A percentile compares a stretch with the other conserved stretches of the same genome.
phyloP scores from a whole-genome alignment of 2,888 invertebrate genomes.

The Perithous albicinctus region DNA sequence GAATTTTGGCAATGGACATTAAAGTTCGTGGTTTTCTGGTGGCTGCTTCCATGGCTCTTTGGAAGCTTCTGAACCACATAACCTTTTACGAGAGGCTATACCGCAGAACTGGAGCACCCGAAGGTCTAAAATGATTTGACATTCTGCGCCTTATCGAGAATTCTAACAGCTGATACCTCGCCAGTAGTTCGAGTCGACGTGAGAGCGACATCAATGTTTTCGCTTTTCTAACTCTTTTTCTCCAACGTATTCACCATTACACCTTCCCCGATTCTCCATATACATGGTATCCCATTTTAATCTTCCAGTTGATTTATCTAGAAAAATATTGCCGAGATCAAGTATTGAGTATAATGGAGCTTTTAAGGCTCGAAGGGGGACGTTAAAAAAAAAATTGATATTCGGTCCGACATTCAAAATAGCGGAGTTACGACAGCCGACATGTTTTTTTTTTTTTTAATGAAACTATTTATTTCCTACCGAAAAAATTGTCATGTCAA shows the following conservation, averaged over 20 bases:
- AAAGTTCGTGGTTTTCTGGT: conserved; percentile 54
- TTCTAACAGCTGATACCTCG: background rate
- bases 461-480: too few relatives aligned
- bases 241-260: background rate
- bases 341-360: too few relatives aligned
- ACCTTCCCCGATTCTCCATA: background rate
- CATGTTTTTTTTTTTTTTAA: too few relatives aligned
- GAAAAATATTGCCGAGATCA: too few relatives aligned
- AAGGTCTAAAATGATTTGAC: background rate
- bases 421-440: too few relatives aligned
- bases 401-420: too few relatives aligned
- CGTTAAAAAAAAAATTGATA: too few relatives aligned
- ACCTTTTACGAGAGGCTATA: conserved; percentile 30
- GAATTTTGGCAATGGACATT: conserved; percentile 47
- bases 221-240: background rate
- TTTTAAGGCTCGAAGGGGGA: too few relatives aligned
- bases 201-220: background rate
- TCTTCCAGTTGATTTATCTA: too few relatives aligned
- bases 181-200: background rate
- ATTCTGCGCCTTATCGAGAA: background rate
- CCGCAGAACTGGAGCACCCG: background rate
- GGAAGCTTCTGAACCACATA: background rate
- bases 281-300: too few relatives aligned
- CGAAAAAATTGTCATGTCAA: too few relatives aligned
- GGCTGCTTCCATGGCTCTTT: conserved; percentile 22